Percentiles rank a stretch among this genome's conserved stretches.
These are phyloP conservation scores for Apamea epomidion DNA, from an alignment of 2,888 invertebrate genomes.

Conservation along the genomic window DNA sequence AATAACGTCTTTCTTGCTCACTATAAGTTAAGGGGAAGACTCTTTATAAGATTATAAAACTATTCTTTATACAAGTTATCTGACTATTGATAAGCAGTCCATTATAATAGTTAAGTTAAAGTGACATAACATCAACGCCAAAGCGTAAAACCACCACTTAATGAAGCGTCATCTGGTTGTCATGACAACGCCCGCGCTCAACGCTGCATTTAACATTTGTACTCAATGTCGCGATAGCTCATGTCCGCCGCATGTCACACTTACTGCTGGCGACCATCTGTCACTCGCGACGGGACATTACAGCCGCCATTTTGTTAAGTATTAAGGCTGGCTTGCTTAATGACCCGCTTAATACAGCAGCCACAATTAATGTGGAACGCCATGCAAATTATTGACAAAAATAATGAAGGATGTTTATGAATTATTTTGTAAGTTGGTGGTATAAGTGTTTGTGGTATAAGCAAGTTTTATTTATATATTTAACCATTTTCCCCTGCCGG, in stretches of 20 bases:
- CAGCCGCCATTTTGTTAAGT: constrained; percentile 42
- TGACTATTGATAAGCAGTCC: too few species aligned
- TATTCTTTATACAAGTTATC: too few species aligned
- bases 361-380: constrained; percentile 3
- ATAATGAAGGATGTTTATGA: neutral
- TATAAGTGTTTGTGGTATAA: neutral
- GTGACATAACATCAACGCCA: neutral
- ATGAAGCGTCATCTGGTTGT: constrained; percentile 33
- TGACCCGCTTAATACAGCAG: constrained; percentile 14
- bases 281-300: constrained; percentile 46
- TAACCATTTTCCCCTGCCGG: too few species aligned
- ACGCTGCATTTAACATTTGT: constrained; percentile 45
- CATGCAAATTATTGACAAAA: neutral
- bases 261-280: constrained; percentile 31
- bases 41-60: too few species aligned
- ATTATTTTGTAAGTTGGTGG: neutral
- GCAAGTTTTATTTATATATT: neutral
- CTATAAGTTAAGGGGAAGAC: too few species aligned
- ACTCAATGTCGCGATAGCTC: constrained; percentile 30
- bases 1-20: too few species aligned
- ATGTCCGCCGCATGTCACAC: constrained; percentile 37
- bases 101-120: too few species aligned
- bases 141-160: neutral
- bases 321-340: constrained; percentile 28
- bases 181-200: constrained; percentile 9